phyloP scores from a whole-genome alignment of 2,888 invertebrate genomes.

The Cyaniris semiargus region DNA sequence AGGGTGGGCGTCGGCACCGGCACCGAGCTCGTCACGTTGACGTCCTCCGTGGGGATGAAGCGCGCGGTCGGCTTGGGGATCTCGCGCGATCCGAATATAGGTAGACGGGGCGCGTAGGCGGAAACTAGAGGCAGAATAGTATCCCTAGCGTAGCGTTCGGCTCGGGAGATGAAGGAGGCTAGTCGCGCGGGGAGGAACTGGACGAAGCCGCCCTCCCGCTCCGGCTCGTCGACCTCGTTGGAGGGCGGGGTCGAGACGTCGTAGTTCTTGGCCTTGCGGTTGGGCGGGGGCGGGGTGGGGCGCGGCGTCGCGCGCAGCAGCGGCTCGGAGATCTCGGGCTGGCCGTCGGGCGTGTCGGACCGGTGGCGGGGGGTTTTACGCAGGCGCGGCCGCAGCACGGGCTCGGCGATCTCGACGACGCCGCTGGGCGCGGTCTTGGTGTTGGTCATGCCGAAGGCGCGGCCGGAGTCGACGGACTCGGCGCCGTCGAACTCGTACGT shows the following conservation, averaged over 20 bases:
- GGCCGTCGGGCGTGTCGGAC: slow-evolving; percentile 71
- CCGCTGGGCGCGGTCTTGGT: slow-evolving; percentile 69
- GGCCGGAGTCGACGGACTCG: slow-evolving; percentile 75
- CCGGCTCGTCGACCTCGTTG: slow-evolving; percentile 63
- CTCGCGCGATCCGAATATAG: slow-evolving; percentile 77
- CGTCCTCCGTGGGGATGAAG: slow-evolving; percentile 82
- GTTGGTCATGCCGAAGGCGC: slow-evolving; percentile 83
- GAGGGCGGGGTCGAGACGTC: slow-evolving; percentile 66
- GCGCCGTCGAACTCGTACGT: slow-evolving; percentile 76
- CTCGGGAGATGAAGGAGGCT: slow-evolving; percentile 89
- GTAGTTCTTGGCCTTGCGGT: slow-evolving; percentile 71
- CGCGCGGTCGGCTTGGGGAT: slow-evolving; percentile 76
- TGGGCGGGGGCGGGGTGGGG: slow-evolving; percentile 57
- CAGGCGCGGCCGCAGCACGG: slow-evolving; percentile 83
- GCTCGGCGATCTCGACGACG: slow-evolving; percentile 85
- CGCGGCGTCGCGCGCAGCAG: slow-evolving; percentile 76
- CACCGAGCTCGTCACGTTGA: slow-evolving; percentile 60
- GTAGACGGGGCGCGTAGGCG: slow-evolving; percentile 88
- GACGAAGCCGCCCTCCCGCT: slow-evolving; percentile 78
- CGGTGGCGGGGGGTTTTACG: slow-evolving; percentile 78
- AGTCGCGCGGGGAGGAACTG: slow-evolving; percentile 89
- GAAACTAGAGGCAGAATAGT: slow-evolving; percentile 88
- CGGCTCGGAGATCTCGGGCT: slow-evolving; percentile 84
- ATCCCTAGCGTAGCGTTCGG: slow-evolving; percentile 89
- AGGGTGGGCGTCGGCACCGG: slow-evolving; percentile 72